These are phyloP conservation scores for Rhagonycha lutea DNA, from an alignment of 2,888 invertebrate genomes.

Conservation along the genomic window DNA sequence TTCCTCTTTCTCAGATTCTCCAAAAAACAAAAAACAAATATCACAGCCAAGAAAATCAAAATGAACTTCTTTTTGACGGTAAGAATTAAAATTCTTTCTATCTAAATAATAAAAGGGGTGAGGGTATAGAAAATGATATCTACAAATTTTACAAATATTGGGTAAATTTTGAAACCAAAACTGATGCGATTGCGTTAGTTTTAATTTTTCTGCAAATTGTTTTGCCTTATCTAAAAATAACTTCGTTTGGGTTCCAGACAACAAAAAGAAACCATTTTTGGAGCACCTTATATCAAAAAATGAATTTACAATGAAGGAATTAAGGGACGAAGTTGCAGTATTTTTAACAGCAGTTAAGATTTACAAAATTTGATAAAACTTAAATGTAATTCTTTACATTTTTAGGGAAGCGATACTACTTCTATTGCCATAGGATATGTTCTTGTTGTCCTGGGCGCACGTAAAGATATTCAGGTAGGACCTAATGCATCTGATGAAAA, in stretches of 20 bases:
- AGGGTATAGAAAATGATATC: no score
- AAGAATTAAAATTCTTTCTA: no score
- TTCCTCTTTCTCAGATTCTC: no score
- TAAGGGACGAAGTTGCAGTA: neutral
- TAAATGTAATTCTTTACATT: neutral
- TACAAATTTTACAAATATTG: no score
- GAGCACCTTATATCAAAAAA: neutral
- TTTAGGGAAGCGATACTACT: neutral
- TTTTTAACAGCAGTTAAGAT: neutral
- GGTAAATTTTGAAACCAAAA: no score
- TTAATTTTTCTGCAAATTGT: no score
- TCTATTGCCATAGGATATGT: neutral
- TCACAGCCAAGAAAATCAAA: no score
- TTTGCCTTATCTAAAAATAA: no score
- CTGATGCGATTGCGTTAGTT: no score
- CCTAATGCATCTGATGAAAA: neutral
- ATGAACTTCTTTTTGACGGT: no score
- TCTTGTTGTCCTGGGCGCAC: neutral
- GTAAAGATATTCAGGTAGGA: neutral
- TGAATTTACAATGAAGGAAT: neutral
- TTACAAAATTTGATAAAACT: neutral
- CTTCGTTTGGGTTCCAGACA: neutral
- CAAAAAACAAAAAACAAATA: no score
- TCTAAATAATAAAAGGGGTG: no score
- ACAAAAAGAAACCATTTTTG: neutral